Evolutionary conservation across 2,888 invertebrate genomes (phyloP).

Genomic region (Palloptera scutellata): DNA sequence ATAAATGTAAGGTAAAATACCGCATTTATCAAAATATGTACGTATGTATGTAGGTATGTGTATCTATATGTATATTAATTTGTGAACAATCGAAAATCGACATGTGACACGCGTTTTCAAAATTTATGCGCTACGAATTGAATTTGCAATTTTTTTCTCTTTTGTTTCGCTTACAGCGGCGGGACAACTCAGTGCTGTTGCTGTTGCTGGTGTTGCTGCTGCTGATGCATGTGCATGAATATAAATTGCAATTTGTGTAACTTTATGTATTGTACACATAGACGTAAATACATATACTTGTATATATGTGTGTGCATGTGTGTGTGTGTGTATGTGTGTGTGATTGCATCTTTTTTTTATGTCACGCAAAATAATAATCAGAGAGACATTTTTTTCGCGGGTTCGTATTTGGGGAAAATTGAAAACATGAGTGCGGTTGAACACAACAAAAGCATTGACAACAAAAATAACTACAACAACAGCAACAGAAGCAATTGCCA

Average conservation of each 20-base stretch:
- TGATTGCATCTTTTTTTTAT: slow-evolving; percentile 6
- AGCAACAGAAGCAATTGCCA: slow-evolving; percentile 1
- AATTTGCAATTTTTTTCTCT: slow-evolving; percentile 45
- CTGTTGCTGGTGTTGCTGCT: too few relatives aligned
- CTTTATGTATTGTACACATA: too few relatives aligned
- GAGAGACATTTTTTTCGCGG: too few relatives aligned
- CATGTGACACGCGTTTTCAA: slow-evolving; percentile 59
- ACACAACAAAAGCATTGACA: slow-evolving; percentile 32
- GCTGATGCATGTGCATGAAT: too few relatives aligned
- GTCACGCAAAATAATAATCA: background rate
- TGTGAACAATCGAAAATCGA: slow-evolving; percentile 61
- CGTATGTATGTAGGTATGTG: slow-evolving; percentile 36
- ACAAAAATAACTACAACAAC: slow-evolving; percentile 33
- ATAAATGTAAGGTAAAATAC: too few relatives aligned
- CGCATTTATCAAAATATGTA: too few relatives aligned
- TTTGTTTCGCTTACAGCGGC: slow-evolving; percentile 32
- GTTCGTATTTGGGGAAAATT: slow-evolving; percentile 28
- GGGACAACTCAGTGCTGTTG: slow-evolving; percentile 22
- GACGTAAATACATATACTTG: too few relatives aligned
- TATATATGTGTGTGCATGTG: background rate
- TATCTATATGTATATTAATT: too few relatives aligned
- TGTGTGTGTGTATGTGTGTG: background rate
- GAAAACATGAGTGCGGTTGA: slow-evolving; percentile 32
- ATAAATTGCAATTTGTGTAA: too few relatives aligned
- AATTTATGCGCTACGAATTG: slow-evolving; percentile 58